Conservation (phyloP, 2,888 invertebrate species). For the Dicroscelio sp. region DNA sequence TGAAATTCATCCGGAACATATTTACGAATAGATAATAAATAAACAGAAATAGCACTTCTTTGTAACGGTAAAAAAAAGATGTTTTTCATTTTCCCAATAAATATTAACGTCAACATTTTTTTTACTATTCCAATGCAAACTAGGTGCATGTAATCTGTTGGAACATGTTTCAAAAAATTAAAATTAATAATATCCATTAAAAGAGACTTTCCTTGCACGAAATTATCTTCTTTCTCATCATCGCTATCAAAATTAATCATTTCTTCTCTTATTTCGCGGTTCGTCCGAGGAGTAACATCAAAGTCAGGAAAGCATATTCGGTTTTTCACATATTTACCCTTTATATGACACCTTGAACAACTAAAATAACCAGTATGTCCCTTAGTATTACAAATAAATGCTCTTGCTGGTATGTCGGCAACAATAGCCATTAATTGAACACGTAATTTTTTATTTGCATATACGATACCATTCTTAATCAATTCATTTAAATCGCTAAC, state of each 20-base stretch:
- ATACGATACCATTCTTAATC: not conserved
- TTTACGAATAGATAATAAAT: not conserved
- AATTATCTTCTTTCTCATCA: slow-evolving; percentile 5
- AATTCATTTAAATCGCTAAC: not conserved
- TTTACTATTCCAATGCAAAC: not conserved
- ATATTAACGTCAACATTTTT: not conserved
- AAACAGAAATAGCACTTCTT: not conserved
- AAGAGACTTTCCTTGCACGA: not conserved
- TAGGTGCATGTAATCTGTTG: not conserved
- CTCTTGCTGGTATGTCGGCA: slow-evolving; percentile 29
- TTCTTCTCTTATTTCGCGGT: not conserved
- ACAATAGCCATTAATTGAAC: not conserved
- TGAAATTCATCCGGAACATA: not conserved
- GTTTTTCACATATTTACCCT: not conserved
- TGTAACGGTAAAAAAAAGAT: not conserved
- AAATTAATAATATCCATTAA: not conserved
- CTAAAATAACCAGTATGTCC: slow-evolving; percentile 44
- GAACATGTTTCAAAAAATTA: not conserved
- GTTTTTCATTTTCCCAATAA: not conserved
- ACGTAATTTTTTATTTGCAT: too few species aligned
- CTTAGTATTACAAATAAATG: slow-evolving; percentile 43
- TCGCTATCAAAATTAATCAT: not conserved
- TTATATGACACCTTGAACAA: slow-evolving; percentile 43
- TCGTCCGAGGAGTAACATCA: slow-evolving; percentile 5
- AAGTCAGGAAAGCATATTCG: slow-evolving; percentile 49